phyloP scores from a whole-genome alignment of 1,140 invertebrate genomes.

The Caenorhabditis briggsae region DNA sequence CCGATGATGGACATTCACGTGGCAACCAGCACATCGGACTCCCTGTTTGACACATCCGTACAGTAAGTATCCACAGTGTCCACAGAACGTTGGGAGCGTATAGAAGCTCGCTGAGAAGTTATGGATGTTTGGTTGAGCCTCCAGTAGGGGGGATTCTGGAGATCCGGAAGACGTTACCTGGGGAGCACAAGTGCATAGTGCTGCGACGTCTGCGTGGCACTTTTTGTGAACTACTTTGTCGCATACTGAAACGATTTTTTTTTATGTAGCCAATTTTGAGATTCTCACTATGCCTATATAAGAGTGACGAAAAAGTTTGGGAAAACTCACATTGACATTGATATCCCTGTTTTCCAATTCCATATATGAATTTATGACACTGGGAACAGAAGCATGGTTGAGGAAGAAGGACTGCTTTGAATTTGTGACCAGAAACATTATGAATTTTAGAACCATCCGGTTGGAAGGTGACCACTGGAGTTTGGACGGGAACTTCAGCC shows the following conservation, averaged over 20 bases:
- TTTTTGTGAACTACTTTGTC: background rate
- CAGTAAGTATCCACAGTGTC: conserved; percentile 95
- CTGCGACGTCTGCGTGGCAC: background rate
- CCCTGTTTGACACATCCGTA: conserved; percentile 95
- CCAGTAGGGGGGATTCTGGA: background rate
- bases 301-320: too few species aligned
- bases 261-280: too few species aligned
- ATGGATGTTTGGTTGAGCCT: conserved; percentile 83
- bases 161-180: background rate
- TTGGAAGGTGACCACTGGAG: background rate
- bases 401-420: background rate
- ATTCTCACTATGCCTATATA: too few species aligned
- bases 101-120: conserved; percentile 88
- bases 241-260: too few species aligned
- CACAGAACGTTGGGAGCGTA: conserved; percentile 96
- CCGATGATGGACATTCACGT: background rate
- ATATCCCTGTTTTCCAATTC: conserved; percentile 64
- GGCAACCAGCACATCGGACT: conserved; percentile 84
- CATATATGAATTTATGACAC: conserved; percentile 62
- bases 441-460: conserved; percentile 16
- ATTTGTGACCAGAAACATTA: conserved; percentile 8
- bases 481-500: background rate
- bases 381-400: conserved; percentile 66
- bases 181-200: background rate
- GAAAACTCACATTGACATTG: conserved; percentile 82